Base-by-base conservation (phyloP, 2,113 vertebrate genomes). In the Nothocercus nigrocapillus region DNA sequence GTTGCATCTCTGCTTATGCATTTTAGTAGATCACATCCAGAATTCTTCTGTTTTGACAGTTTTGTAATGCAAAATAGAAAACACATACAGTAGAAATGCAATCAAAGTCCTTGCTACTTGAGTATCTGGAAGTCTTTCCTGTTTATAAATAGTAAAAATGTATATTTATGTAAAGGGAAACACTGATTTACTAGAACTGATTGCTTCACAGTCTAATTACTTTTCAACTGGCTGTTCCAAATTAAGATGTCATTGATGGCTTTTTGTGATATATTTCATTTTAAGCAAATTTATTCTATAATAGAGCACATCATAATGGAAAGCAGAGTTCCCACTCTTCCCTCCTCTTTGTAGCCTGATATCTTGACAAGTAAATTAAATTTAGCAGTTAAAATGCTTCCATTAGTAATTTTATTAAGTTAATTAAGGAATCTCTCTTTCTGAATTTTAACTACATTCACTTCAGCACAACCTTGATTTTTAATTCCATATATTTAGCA, bases 331-430 rank as follows among this genome's bases (percentile, higher is more conserved):
- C 96, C 97, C 82, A 96, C 97, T 98, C 97, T 98, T 98, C 96
- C 94, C 96, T 97, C 97, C 93, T 98, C 97, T 98, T 98, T 98
- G 98, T 98, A 98, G 98, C 97, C 95, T 98, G 98, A 99, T 98
- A 98, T 98, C 97, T 98, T 99, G 98, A 99, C 98, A 99, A 99
- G 98, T 99, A 98, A 99, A 99, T 99, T 99, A 98, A 99, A 99
- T 99, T 99, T 99, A 99, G 98, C 98, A 98, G 98, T 98, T 98
- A 98, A 98, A 99, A 99, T 98, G 98, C 98, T 99, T 98, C 98
- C 98, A 98, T 98, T 99, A 98, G 98, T 98, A 98, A 98, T 99
- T 99, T 99, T 99, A 99, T 99, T 99, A 99, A 98, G 98, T 99
- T 99, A 99, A 99, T 99, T 99, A 99, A 98, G 97, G 96, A 96